Percentiles rank a stretch among this genome's conserved stretches.
Conservation (phyloP, 64 coral and sea anemone species). For the Montipora cactus region DNA sequence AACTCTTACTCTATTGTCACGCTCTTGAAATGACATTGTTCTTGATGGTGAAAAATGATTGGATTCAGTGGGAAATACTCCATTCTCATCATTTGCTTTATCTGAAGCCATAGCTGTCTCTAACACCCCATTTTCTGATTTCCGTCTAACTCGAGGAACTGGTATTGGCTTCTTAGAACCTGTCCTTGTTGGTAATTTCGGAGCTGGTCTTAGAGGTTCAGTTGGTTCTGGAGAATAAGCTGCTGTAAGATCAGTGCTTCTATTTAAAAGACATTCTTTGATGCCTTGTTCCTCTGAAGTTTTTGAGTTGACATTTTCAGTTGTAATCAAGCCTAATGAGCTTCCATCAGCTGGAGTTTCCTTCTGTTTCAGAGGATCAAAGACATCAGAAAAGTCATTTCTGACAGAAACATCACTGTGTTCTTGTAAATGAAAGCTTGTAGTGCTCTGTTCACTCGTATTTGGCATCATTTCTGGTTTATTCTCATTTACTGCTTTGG, state of each 20-base stretch:
- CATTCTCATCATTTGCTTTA: background rate
- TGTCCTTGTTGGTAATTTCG: slow-evolving; percentile 22
- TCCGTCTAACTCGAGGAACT: background rate
- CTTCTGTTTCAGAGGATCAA: background rate
- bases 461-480: background rate
- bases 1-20: background rate
- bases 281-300: background rate
- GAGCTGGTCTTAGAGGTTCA: slow-evolving; percentile 38
- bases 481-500: background rate
- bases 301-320: background rate
- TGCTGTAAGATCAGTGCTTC: background rate
- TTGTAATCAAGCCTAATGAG: background rate
- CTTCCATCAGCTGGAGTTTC: background rate
- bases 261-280: background rate
- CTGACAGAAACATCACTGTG: background rate
- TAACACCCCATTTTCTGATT: slow-evolving; percentile 2
- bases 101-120: background rate
- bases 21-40: slow-evolving; percentile 11
- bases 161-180: slow-evolving; percentile 27
- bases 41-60: background rate
- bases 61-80: background rate
- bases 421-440: background rate
- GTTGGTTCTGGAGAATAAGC: background rate
- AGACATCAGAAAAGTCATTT: background rate
- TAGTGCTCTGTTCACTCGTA: background rate